phyloP scores from a whole-genome alignment of 2,113 vertebrate genomes.

The Recurvirostra avosetta region DNA sequence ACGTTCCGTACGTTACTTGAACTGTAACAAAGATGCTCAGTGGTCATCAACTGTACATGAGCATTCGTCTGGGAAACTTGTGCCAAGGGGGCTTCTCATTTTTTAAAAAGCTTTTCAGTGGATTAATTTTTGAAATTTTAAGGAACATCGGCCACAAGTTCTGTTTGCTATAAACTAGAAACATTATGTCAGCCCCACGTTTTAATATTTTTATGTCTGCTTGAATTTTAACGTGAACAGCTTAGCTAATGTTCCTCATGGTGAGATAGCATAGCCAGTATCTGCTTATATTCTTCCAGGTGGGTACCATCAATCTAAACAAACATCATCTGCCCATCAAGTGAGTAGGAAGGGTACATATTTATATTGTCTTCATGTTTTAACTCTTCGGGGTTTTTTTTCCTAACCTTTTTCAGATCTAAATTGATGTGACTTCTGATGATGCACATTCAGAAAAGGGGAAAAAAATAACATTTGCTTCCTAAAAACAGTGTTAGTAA shows the following conservation, averaged over 20 bases:
- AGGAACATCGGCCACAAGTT: fast-evolving
- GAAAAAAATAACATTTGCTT: not conserved
- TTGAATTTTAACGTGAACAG: not conserved
- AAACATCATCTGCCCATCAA: not conserved
- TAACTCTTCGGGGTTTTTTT: not conserved
- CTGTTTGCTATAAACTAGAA: not conserved
- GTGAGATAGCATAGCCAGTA: not conserved
- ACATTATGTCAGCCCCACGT: not conserved
- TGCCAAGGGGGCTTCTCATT: not conserved
- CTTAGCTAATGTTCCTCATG: not conserved
- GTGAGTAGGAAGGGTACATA: not conserved
- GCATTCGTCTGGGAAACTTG: not conserved
- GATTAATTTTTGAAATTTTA: not conserved
- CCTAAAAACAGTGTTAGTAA: not conserved
- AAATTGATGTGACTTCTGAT: not conserved
- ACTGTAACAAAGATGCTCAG: not conserved
- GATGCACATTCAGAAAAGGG: not conserved
- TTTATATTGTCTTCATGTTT: not conserved
- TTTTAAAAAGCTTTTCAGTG: not conserved
- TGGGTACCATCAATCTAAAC: not conserved
- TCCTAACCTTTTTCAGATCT: not conserved
- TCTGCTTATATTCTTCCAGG: not conserved
- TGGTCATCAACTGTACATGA: not conserved
- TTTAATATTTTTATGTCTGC: not conserved
- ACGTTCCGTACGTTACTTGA: not conserved